Evolutionary conservation across 1,140 invertebrate genomes (phyloP).

Genomic region (Gonatopus flavifemur): DNA sequence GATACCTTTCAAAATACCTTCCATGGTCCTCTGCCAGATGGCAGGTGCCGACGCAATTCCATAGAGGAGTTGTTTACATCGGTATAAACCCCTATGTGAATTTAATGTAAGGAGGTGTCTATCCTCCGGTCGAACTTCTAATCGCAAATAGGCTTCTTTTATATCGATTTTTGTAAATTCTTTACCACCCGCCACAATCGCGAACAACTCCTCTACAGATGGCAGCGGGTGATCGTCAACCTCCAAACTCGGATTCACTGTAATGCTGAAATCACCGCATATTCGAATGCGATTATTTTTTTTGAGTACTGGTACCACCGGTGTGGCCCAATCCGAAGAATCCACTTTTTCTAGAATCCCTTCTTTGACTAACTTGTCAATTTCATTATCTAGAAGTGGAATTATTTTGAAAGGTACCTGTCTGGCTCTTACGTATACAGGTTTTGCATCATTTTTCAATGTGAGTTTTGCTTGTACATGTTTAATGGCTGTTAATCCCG

Average conservation of each 20-base stretch:
- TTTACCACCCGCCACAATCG: not conserved
- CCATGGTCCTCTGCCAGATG: slow-evolving; percentile 8
- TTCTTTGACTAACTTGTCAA: too few relatives aligned
- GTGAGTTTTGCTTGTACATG: too few relatives aligned
- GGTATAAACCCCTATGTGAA: slow-evolving; percentile 18
- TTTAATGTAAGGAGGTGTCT: slow-evolving; percentile 9
- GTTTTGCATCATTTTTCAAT: too few relatives aligned
- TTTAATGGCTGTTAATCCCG: too few relatives aligned
- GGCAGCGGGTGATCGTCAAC: slow-evolving; percentile 5
- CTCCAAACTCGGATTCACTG: slow-evolving; percentile 1
- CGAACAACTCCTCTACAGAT: slow-evolving; percentile 5
- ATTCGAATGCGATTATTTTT: too few relatives aligned
- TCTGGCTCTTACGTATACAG: too few relatives aligned
- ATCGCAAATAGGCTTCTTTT: slow-evolving; percentile 12
- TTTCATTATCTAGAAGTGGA: too few relatives aligned
- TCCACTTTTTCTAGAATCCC: too few relatives aligned
- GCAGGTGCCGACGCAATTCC: not conserved
- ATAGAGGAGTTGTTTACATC: slow-evolving; percentile 5
- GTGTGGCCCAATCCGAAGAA: too few relatives aligned
- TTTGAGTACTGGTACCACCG: too few relatives aligned
- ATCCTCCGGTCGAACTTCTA: slow-evolving; percentile 9
- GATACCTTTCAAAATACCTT: not conserved
- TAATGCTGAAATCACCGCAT: slow-evolving; percentile 15
- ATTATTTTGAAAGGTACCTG: too few relatives aligned
- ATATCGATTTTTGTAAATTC: slow-evolving; percentile 18